Base-by-base conservation (phyloP, 2,113 vertebrate genomes). In the Aythya baeri region DNA sequence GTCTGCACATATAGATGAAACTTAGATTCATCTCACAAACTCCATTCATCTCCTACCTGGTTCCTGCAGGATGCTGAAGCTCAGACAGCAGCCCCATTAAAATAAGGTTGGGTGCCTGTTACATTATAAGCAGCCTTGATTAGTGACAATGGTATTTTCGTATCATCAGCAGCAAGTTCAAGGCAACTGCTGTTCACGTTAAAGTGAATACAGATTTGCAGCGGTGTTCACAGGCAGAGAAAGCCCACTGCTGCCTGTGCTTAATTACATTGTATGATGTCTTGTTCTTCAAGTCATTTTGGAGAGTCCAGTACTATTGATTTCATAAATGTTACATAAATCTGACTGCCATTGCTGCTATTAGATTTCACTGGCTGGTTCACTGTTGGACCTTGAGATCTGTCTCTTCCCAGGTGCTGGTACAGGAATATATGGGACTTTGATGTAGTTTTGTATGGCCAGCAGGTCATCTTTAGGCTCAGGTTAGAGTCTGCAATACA, bases 291-390 rank as follows among this genome's bases (percentile, higher is more conserved):
- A 80, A 89, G 88, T 85, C 5, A 76, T 94, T 95, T 91, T 93
- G 72, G 81, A 95, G 67, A 92, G 86, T 90, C 92, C 81, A 34
- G 80, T 86, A 73, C 59, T 96, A 95, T 79, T 93, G 94, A 91
- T 94, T 96, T 87, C 83, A 86, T 91, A 70, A 86, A 96, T 95
- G 90, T 94, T 92, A 84, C 77, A 92, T 94, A 93, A 96, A 97
- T 93, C 86, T 96, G 92, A 82, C 86, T 96, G 88, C 70, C 62
- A 65, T 7, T 79, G 43, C 38, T 66, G 36, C 58, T 95, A 92
- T 83, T 95, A 91, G 78, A 93, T 93, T 96, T 96, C 92, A 76
- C 34, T 68, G 44, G 23, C 36, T 0, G 0, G 86, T 93, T 95
- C 81, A 66, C 9, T 46, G 41, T 22, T 31, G 67, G 55, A 80